These are phyloP conservation scores for Noctilio leporinus DNA, from an alignment of 2,113 vertebrate genomes.

Conservation along the genomic window DNA sequence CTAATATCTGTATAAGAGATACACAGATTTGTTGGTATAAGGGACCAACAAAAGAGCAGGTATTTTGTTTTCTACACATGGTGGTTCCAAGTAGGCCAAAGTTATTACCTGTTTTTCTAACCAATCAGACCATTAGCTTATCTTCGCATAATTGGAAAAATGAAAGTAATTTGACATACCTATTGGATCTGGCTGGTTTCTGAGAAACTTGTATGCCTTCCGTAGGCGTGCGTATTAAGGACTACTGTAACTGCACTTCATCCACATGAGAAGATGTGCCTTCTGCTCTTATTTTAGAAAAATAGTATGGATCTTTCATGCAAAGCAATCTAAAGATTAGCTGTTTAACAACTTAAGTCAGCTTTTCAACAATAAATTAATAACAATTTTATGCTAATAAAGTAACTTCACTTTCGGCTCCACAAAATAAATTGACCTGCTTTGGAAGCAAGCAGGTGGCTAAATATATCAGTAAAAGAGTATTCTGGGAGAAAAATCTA, in stretches of 20 bases:
- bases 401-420: slow-evolving; percentile 38
- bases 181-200: background rate
- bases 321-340: background rate
- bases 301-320: background rate
- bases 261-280: background rate
- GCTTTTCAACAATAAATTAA: slow-evolving; percentile 49
- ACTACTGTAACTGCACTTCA: background rate
- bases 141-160: background rate
- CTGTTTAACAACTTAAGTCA: slow-evolving; percentile 17
- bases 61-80: background rate
- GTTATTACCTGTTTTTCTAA: background rate
- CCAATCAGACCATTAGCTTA: background rate
- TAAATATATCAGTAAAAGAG: background rate
- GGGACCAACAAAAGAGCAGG: background rate
- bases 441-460: background rate
- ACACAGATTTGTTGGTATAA: too few relatives aligned
- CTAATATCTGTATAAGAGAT: background rate
- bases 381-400: slow-evolving; percentile 11
- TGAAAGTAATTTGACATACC: background rate
- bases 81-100: background rate
- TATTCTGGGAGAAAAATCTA: background rate
- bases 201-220: background rate
- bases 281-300: background rate
- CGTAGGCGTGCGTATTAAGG: background rate
- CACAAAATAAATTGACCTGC: slow-evolving; percentile 29